Evolutionary conservation across 92 coral and sea anemone genomes (phyloP).

Genomic region (Anthopleura xanthogrammica): DNA sequence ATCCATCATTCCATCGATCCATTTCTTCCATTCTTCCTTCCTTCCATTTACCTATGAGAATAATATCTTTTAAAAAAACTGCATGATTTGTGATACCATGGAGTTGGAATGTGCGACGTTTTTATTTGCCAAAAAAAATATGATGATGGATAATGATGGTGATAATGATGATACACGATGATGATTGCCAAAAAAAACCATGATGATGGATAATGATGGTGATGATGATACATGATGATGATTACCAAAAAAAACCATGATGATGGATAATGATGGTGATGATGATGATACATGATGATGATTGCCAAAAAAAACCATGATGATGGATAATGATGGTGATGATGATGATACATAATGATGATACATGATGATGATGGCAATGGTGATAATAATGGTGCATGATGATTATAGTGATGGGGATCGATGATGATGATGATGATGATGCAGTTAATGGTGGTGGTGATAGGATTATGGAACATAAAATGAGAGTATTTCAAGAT

Average conservation of each 20-base stretch:
- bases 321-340: neutral
- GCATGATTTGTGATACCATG: neutral
- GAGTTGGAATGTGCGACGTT: constrained; percentile 6
- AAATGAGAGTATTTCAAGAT: neutral
- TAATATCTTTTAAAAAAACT: neutral
- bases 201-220: too few relatives aligned
- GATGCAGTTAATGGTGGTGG: neutral
- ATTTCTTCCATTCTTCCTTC: neutral
- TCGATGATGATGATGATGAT: neutral
- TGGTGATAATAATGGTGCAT: neutral
- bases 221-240: neutral
- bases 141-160: too few relatives aligned
- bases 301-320: neutral
- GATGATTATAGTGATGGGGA: neutral
- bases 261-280: too few relatives aligned
- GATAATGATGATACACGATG: neutral
- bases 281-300: too few relatives aligned
- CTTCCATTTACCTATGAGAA: neutral
- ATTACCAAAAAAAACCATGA: neutral
- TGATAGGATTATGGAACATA: neutral
- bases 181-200: too few relatives aligned
- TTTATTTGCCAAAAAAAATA: neutral
- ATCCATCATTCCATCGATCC: neutral
- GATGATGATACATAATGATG: neutral
- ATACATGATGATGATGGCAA: neutral